Evolutionary conservation across 2,888 invertebrate genomes (phyloP).

Genomic region (Acleris laterana): DNA sequence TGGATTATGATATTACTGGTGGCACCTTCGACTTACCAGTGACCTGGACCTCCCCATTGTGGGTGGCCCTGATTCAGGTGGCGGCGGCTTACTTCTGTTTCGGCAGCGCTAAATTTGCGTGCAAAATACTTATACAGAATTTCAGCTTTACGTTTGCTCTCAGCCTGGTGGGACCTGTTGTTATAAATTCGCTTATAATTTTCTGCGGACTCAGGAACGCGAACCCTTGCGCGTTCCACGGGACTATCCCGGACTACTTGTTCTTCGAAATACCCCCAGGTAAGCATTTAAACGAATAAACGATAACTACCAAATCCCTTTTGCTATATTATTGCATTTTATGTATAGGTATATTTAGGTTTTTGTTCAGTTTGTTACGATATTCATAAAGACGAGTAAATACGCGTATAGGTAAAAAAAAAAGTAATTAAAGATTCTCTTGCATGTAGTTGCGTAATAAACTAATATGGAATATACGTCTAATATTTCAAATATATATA

Average conservation of each 20-base stretch:
- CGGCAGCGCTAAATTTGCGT: conserved; percentile 90
- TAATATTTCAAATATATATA: too few species aligned
- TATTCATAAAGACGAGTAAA: too few species aligned
- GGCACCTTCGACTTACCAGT: conserved; percentile 58
- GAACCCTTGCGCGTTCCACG: conserved; percentile 87
- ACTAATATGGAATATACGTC: too few species aligned
- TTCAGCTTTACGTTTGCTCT: conserved; percentile 94
- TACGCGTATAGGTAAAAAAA: too few species aligned
- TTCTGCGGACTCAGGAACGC: conserved; percentile 87
- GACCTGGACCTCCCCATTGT: conserved; percentile 75
- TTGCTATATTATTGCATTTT: too few species aligned
- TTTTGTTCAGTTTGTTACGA: too few species aligned
- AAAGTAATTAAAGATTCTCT: too few species aligned
- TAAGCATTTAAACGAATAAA: conserved; percentile 43
- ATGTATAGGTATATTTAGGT: too few species aligned
- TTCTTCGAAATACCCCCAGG: conserved; percentile 92
- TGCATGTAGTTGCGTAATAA: too few species aligned
- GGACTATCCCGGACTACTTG: conserved; percentile 90
- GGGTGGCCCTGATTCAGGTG: conserved; percentile 87
- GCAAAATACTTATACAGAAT: conserved; percentile 94
- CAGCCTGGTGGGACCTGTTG: conserved; percentile 89
- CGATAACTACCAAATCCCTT: too few species aligned
- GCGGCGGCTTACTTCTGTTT: conserved; percentile 87
- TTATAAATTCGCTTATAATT: conserved; percentile 87
- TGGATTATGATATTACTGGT: conserved; percentile 67